Evolutionary conservation across 2,888 invertebrate genomes (phyloP).

Genomic region (Entomobrya multifasciata): DNA sequence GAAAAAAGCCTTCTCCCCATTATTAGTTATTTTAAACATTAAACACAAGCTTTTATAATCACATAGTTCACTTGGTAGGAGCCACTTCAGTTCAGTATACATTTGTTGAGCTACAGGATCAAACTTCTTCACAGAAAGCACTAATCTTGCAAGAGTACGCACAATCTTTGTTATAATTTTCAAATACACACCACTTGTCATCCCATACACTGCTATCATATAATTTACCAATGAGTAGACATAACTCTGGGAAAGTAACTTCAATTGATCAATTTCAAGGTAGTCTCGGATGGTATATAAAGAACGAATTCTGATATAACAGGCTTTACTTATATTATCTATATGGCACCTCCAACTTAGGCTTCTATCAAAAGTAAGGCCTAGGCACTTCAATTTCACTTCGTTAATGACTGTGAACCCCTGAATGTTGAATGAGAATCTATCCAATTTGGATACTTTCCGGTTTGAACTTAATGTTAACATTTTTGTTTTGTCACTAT

Average conservation of each 20-base stretch:
- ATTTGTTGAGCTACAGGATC: background rate
- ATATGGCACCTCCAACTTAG: conserved; percentile 22
- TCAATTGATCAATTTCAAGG: background rate
- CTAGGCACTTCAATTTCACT: background rate
- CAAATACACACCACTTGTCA: background rate
- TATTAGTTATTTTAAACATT: background rate
- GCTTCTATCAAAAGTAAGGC: background rate
- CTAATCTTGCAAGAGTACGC: background rate
- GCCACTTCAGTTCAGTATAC: background rate
- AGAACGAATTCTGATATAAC: conserved; percentile 27
- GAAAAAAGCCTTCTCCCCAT: no score
- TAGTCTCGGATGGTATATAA: conserved; percentile 5
- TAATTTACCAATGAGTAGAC: background rate
- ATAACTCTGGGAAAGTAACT: background rate
- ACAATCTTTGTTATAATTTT: background rate
- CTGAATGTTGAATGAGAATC: background rate
- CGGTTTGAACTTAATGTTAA: background rate
- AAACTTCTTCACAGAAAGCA: background rate
- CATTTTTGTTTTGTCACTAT: background rate
- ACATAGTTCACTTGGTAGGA: background rate
- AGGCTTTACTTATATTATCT: background rate
- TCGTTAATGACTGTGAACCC: background rate
- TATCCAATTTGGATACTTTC: background rate
- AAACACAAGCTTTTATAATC: background rate
- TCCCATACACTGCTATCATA: conserved; percentile 3